phyloP scores from a whole-genome alignment of 1,140 invertebrate genomes.

The Eupeodes corollae region DNA sequence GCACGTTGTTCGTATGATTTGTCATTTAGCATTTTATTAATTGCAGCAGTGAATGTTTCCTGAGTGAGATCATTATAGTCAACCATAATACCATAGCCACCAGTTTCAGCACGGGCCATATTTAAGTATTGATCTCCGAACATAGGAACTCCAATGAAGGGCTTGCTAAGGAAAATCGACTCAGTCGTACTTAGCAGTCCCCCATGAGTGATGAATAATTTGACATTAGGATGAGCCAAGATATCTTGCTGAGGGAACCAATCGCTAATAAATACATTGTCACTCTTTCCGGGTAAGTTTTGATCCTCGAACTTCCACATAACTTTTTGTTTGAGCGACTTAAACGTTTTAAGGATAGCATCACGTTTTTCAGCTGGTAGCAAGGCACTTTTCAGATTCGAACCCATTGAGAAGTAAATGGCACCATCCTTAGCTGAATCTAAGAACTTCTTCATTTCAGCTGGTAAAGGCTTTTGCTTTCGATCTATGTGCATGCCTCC shows the following conservation, averaged over 20 bases:
- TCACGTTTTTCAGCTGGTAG: conserved; percentile 41
- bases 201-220: conserved; percentile 60
- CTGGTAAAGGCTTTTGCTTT: conserved; percentile 31
- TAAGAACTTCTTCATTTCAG: conserved; percentile 42
- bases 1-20: conserved; percentile 30
- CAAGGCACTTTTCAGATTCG: conserved; percentile 45
- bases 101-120: conserved; percentile 38
- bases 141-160: conserved; percentile 58
- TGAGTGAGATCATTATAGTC: conserved; percentile 8
- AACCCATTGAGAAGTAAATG: conserved; percentile 52
- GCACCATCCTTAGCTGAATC: conserved; percentile 44
- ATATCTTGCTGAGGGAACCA: conserved; percentile 66
- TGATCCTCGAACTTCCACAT: conserved; percentile 59
- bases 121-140: conserved; percentile 52
- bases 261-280: conserved; percentile 50
- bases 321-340: conserved; percentile 46
- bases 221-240: conserved; percentile 55
- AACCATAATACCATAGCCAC: conserved; percentile 38
- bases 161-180: conserved; percentile 56
- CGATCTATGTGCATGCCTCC: conserved; percentile 45
- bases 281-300: conserved; percentile 41
- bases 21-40: conserved; percentile 17
- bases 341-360: conserved; percentile 44
- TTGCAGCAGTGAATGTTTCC: conserved; percentile 12
- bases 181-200: conserved; percentile 60